Evolutionary conservation across 2,888 invertebrate genomes (phyloP).

Genomic region (Temnothorax unifasciatus): DNA sequence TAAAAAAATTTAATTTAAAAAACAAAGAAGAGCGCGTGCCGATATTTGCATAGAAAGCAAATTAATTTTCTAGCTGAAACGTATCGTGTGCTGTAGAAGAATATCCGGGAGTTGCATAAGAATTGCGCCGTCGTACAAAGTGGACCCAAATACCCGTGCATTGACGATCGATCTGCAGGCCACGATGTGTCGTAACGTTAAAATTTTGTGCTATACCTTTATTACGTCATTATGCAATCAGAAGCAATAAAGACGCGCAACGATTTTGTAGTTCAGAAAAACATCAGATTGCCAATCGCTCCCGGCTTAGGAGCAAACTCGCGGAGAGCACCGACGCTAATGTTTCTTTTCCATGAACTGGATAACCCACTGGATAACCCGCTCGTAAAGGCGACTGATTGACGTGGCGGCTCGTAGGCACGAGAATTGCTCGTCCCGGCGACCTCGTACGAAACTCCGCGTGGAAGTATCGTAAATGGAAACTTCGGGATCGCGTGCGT

Average conservation of each 20-base stretch:
- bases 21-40: not conserved
- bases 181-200: not conserved
- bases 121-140: not conserved
- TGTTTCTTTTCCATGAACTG: slow-evolving; percentile 74
- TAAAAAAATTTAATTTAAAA: not conserved
- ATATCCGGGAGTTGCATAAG: not conserved
- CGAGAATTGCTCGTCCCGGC: slow-evolving; percentile 62
- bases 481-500: slow-evolving; percentile 66
- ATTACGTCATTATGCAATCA: slow-evolving; percentile 69
- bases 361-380: slow-evolving; percentile 44
- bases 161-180: slow-evolving; percentile 23
- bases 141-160: not conserved
- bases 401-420: slow-evolving; percentile 67
- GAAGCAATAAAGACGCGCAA: slow-evolving; percentile 70
- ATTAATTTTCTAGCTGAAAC: slow-evolving; percentile 3
- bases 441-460: slow-evolving; percentile 43
- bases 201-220: slow-evolving; percentile 25
- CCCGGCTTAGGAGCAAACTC: slow-evolving; percentile 28
- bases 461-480: slow-evolving; percentile 57
- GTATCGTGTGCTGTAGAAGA: not conserved
- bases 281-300: slow-evolving; percentile 69
- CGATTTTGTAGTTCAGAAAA: slow-evolving; percentile 64
- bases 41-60: slow-evolving; percentile 27
- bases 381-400: slow-evolving; percentile 65
- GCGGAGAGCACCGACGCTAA: slow-evolving; percentile 64